Percentiles rank a stretch among this genome's conserved stretches.
These are phyloP conservation scores for Drosophila erecta DNA, from an alignment of 1,140 invertebrate genomes.

Conservation along the genomic window DNA sequence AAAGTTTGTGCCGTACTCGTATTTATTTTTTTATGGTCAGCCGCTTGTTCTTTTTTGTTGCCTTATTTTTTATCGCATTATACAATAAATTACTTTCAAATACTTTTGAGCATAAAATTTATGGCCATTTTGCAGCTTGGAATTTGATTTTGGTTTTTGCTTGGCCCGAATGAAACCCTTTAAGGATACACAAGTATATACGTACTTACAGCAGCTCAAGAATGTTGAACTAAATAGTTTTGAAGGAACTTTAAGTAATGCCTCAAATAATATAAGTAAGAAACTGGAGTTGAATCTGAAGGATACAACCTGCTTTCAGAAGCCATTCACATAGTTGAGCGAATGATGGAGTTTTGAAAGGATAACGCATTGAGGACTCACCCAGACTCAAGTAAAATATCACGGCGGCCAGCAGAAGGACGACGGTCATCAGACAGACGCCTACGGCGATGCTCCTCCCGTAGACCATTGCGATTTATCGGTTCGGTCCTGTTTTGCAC, in stretches of 20 bases:
- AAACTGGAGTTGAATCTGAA: no score
- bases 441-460: slow-evolving; percentile 76
- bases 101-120: slow-evolving; percentile 67
- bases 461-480: slow-evolving; percentile 70
- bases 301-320: no score
- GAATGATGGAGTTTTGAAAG: not conserved
- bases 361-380: slow-evolving; percentile 37
- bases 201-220: not conserved
- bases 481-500: slow-evolving; percentile 31
- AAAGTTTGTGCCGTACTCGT: slow-evolving; percentile 59
- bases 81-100: slow-evolving; percentile 71
- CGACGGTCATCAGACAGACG: slow-evolving; percentile 61
- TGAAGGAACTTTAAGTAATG: not conserved
- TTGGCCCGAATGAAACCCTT: not conserved
- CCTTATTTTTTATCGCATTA: slow-evolving; percentile 58
- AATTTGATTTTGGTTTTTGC: slow-evolving; percentile 45
- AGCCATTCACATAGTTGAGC: no score
- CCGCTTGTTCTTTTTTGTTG: slow-evolving; percentile 30
- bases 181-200: not conserved
- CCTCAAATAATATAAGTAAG: no score
- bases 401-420: slow-evolving; percentile 62
- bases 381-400: slow-evolving; percentile 78
- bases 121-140: slow-evolving; percentile 45
- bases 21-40: slow-evolving; percentile 66
- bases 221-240: not conserved